phyloP scores from a whole-genome alignment of 1,140 invertebrate genomes.

The Drosophila cardini region DNA sequence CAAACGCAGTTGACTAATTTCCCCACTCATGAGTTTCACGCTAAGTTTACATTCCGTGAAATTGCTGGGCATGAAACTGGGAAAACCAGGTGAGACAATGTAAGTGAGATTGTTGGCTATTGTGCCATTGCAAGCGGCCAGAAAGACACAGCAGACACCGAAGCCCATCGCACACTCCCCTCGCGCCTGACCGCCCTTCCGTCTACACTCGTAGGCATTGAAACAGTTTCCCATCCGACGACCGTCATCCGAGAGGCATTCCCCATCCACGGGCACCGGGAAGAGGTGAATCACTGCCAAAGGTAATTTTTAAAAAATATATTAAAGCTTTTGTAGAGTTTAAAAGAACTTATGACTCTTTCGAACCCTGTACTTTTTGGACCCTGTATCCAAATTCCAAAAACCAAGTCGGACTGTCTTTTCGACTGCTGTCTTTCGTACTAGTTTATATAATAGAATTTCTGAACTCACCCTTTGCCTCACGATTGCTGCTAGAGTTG shows the following conservation, averaged over 20 bases:
- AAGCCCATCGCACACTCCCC: slow-evolving; percentile 93
- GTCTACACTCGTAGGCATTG: slow-evolving; percentile 93
- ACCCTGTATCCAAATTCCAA: too few relatives aligned
- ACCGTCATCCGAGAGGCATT: slow-evolving; percentile 89
- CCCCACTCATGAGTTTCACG: slow-evolving; percentile 89
- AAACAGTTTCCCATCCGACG: slow-evolving; percentile 90
- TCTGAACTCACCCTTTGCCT: slow-evolving; percentile 5
- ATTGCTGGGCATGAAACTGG: slow-evolving; percentile 88
- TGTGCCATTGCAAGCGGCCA: slow-evolving; percentile 90
- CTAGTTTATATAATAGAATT: too few relatives aligned
- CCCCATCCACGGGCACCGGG: slow-evolving; percentile 91
- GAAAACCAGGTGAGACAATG: slow-evolving; percentile 93
- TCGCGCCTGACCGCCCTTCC: slow-evolving; percentile 89
- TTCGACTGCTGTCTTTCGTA: too few relatives aligned
- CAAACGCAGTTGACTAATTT: slow-evolving; percentile 91
- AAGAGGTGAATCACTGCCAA: slow-evolving; percentile 87
- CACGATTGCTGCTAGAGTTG: slow-evolving; percentile 9
- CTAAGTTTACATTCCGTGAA: slow-evolving; percentile 88
- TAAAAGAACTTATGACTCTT: too few relatives aligned
- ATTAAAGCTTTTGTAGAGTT: too few relatives aligned
- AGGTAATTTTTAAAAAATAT: too few relatives aligned
- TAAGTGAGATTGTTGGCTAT: slow-evolving; percentile 93
- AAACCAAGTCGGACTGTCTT: too few relatives aligned
- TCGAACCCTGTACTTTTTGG: too few relatives aligned
- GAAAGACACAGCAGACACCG: slow-evolving; percentile 95